phyloP scores from a whole-genome alignment of 2,113 vertebrate genomes.

The Limanda limanda region DNA sequence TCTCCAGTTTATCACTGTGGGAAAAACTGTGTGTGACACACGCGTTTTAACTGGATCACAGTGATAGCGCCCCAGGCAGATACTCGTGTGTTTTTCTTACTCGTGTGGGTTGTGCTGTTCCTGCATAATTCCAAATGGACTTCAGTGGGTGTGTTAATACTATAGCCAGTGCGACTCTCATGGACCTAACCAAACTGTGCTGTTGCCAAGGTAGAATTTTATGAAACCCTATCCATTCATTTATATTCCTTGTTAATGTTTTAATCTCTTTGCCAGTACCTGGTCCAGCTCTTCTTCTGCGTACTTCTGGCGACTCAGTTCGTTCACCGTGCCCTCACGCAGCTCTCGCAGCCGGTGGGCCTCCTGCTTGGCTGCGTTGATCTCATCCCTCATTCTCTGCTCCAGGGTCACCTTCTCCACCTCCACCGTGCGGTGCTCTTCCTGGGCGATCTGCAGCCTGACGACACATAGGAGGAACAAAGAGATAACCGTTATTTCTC shows the following conservation, averaged over 20 bases:
- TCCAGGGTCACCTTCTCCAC: constrained; percentile 98
- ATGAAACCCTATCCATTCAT: constrained; percentile 1
- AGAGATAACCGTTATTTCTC: neutral
- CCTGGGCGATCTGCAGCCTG: constrained; percentile 97
- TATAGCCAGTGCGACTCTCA: constrained; percentile 29
- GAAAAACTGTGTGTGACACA: neutral
- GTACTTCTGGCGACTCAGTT: constrained; percentile 95
- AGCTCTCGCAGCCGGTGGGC: constrained; percentile 93
- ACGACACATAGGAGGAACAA: neutral
- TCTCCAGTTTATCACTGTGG: neutral
- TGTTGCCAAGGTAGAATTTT: neutral
- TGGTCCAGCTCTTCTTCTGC: constrained; percentile 97
- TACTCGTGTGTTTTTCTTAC: neutral
- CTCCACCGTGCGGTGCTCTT: constrained; percentile 95
- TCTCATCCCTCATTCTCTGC: constrained; percentile 96
- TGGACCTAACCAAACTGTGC: constrained; percentile 38
- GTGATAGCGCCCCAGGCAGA: constrained; percentile 32
- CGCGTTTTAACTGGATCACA: neutral
- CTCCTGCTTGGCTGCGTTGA: constrained; percentile 95
- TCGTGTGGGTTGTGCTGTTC: constrained; percentile 49
- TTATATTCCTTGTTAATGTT: neutral
- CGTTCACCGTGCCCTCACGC: constrained; percentile 94
- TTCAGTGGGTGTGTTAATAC: constrained; percentile 55
- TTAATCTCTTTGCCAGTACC: constrained; percentile 75
- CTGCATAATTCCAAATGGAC: constrained; percentile 50